Evolutionary conservation across 2,888 invertebrate genomes (phyloP), one percentile per base, ranked within the genome.

Genomic region (Trachelus tabidus): DNA sequence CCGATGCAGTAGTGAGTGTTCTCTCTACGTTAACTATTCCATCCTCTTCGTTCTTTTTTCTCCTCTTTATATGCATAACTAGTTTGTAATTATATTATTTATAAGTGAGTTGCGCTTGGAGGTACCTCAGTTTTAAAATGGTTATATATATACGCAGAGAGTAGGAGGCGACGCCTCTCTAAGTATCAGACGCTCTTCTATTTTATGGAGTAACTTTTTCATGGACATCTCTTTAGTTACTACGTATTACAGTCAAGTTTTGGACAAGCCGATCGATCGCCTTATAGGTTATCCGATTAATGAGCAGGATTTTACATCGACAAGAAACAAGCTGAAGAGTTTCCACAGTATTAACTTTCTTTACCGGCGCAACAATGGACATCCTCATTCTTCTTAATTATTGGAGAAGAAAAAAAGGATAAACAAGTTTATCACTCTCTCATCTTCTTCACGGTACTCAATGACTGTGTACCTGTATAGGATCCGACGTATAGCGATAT

Each of bases 61-160:
- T 56, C 9, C 56, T 56, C 56, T 86, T 82, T 84, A 82, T 85
- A 84, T 84, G 87, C 87, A 85, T 89, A 88, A 88, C 88, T 87
- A 85, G 82, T 86, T 85, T 79, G 82, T 87, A 83, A 85, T 87
- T 87, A 85, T 86, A 83, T 87, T 85, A 89, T 88, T 88, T 86
- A 83, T 87, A 87, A 86, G 89, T 87, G 85, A 86, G 85, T 87
- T 88, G 87, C 88, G 89, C 89, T 87, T 85, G 87, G 87, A 88
- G 87, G 85, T 87, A 85, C 84, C 84, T 56, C 56, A 56, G 56
- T 56, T 56, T 56, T 23, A 56, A 56, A 23, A 56, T 56, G 56
- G 6, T 56, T 56, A 40, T 40, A 56, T 23, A 56, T 56, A 56
- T 56, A 56, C 23, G 56, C 9, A 23, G 56, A 56, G 56, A 56